Conservation (phyloP, 2,113 vertebrate species). For the Macquaria australasica region DNA sequence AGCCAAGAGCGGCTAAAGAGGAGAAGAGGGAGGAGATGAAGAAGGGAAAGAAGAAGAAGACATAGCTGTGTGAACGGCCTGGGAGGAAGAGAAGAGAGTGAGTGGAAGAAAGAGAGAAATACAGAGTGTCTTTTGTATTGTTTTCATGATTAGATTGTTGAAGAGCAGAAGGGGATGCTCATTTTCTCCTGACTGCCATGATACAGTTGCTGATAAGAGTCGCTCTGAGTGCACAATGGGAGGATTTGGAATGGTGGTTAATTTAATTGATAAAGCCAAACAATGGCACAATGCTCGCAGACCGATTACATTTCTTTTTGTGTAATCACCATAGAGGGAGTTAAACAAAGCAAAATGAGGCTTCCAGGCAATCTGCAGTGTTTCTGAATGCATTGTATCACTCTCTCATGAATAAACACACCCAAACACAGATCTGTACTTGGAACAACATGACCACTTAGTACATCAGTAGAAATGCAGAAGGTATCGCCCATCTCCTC, state of each 20-base stretch:
- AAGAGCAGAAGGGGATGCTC: conserved; percentile 66
- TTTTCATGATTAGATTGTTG: conserved; percentile 74
- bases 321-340: conserved; percentile 76
- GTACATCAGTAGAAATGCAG: conserved; percentile 16
- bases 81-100: conserved; percentile 70
- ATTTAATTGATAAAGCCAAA: conserved; percentile 84
- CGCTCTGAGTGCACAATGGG: conserved; percentile 69
- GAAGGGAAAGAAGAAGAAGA: conserved; percentile 55
- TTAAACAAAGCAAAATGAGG: conserved; percentile 74
- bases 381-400: conserved; percentile 43
- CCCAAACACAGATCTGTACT: conserved; percentile 42
- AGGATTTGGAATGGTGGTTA: conserved; percentile 86
- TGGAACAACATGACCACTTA: conserved; percentile 39
- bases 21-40: conserved; percentile 54
- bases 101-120: conserved; percentile 52
- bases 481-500: neutral
- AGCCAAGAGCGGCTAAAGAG: conserved; percentile 85
- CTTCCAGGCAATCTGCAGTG: conserved; percentile 68
- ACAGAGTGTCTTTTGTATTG: conserved; percentile 69
- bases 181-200: conserved; percentile 73
- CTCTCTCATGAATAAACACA: conserved; percentile 41
- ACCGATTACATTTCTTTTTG: conserved; percentile 78
- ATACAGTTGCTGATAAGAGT: conserved; percentile 81
- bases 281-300: conserved; percentile 73
- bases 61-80: conserved; percentile 72